phyloP scores from a whole-genome alignment of 30 jellyfish, hydroid and myxozoan species.

The Clytia hemisphaerica region DNA sequence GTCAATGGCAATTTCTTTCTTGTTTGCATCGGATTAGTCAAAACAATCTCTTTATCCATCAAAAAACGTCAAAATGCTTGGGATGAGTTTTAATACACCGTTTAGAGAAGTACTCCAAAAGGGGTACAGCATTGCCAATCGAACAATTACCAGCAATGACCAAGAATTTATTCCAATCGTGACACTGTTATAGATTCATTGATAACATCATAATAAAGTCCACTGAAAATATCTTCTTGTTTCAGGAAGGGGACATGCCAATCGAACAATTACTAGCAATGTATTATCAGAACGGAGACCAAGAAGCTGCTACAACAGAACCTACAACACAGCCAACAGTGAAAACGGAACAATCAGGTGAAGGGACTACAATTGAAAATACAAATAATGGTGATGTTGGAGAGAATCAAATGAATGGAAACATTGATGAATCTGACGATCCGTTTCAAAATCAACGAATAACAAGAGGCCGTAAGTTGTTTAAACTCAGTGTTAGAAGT shows the following conservation, averaged over 20 bases:
- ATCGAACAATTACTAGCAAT: constrained; percentile 82
- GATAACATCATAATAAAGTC: no score
- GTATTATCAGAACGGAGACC: constrained; percentile 60
- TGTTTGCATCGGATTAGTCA: no score
- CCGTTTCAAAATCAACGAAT: constrained; percentile 96
- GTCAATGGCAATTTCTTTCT: no score
- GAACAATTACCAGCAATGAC: no score
- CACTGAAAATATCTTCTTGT: background rate
- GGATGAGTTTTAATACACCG: no score
- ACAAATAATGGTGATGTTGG: background rate
- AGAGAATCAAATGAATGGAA: constrained; percentile 1
- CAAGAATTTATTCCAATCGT: no score
- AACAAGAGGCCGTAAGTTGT: constrained; percentile 90
- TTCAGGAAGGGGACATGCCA: constrained; percentile 99
- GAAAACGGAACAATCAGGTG: background rate
- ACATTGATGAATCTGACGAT: constrained; percentile 67
- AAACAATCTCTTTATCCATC: no score
- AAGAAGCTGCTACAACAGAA: constrained; percentile 36
- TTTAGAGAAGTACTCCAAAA: no score
- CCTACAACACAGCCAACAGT: background rate
- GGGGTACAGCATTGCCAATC: no score
- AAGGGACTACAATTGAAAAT: background rate
- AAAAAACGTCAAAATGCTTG: no score
- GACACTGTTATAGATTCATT: no score
- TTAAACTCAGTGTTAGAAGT: no score